Evolutionary conservation across 2,113 vertebrate species (phyloP).

Genomic region (Pelecanus crispus): DNA sequence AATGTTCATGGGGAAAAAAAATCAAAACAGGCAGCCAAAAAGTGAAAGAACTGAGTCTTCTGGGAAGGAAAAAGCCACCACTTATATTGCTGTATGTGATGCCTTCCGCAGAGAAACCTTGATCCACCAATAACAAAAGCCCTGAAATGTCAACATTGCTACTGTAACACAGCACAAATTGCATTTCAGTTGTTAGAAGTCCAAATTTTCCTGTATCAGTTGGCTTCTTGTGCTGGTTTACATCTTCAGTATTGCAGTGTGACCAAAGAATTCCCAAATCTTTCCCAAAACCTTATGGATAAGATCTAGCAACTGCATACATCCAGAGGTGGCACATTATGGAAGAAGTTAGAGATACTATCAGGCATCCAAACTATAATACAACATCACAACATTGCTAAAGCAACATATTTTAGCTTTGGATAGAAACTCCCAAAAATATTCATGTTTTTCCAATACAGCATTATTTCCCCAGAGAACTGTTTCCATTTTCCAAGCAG

Average conservation of each 20-base stretch:
- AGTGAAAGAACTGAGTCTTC: background rate
- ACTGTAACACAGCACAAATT: background rate
- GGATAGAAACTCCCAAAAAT: background rate
- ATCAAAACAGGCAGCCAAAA: background rate
- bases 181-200: background rate
- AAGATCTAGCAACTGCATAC: background rate
- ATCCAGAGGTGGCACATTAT: background rate
- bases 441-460: background rate
- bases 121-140: background rate
- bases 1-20: background rate
- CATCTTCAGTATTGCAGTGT: background rate
- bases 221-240: background rate
- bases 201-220: background rate
- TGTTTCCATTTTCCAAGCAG: background rate
- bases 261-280: background rate
- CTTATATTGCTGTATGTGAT: background rate
- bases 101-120: background rate
- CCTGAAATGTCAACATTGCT: background rate
- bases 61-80: background rate
- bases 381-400: background rate
- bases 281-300: background rate
- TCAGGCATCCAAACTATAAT: background rate
- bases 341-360: background rate
- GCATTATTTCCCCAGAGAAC: background rate
- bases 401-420: background rate